A percentile compares a stretch with the other conserved stretches of the same genome.
Conservation (phyloP, 35 echinoderm and acorn worm species). For the Eucidaris tribuloides region DNA sequence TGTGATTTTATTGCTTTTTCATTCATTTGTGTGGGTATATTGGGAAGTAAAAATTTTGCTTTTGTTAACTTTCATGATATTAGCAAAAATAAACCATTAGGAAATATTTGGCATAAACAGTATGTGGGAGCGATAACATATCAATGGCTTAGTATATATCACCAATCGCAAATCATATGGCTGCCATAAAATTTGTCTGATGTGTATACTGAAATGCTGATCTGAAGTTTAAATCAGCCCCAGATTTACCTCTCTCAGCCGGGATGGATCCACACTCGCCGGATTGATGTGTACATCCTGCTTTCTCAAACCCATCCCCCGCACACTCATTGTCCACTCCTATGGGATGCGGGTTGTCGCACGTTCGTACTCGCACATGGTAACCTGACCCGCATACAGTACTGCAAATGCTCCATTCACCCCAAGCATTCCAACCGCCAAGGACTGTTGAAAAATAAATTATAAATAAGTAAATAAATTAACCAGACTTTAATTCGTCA, state of each 20-base stretch:
- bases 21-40: too few species aligned
- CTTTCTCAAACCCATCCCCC: slow-evolving; percentile 34
- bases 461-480: neutral
- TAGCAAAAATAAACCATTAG: too few species aligned
- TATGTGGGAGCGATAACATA: neutral
- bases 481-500: too few species aligned
- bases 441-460: neutral
- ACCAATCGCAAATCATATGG: neutral
- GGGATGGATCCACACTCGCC: slow-evolving; percentile 14
- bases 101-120: too few species aligned
- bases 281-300: slow-evolving; percentile 44
- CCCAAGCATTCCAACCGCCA: slow-evolving; percentile 68
- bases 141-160: neutral
- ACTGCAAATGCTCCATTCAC: slow-evolving; percentile 71
- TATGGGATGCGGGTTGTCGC: slow-evolving; percentile 59
- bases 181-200: neutral
- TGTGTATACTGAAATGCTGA: neutral
- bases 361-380: slow-evolving; percentile 32
- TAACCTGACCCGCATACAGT: slow-evolving; percentile 63
- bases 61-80: too few species aligned
- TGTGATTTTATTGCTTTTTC: too few species aligned
- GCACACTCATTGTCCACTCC: slow-evolving; percentile 41
- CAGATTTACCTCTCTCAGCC: neutral
- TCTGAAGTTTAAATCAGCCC: neutral
- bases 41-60: too few species aligned